Evolutionary conservation across 1,140 invertebrate species (phyloP).

Genomic region (Drosophila pectinifera): DNA sequence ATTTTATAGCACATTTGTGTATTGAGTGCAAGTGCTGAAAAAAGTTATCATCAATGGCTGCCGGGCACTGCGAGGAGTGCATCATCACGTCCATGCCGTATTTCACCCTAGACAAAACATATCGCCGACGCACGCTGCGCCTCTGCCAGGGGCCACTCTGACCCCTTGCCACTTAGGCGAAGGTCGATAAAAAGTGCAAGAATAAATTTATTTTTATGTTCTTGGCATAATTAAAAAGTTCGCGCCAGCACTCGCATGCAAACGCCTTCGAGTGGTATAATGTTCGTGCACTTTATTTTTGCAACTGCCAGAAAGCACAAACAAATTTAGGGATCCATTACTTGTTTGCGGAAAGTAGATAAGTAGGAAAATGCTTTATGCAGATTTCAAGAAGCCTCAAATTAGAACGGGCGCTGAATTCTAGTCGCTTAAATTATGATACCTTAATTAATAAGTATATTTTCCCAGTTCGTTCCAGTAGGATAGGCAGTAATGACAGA

Average conservation of each 20-base stretch:
- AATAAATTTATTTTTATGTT: constrained; percentile 55
- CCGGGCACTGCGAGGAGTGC: constrained; percentile 45
- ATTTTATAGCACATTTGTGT: constrained; percentile 82
- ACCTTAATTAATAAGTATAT: too few relatives aligned
- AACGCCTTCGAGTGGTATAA: constrained; percentile 24
- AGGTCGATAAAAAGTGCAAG: constrained; percentile 42
- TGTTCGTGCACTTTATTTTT: constrained; percentile 11
- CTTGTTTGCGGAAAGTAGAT: neutral
- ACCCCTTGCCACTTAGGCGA: constrained; percentile 32
- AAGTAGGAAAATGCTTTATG: too few relatives aligned
- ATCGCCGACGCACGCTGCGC: constrained; percentile 2
- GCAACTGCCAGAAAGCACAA: neutral
- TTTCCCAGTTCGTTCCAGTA: too few relatives aligned
- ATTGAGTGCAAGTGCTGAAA: constrained; percentile 77
- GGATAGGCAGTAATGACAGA: too few relatives aligned
- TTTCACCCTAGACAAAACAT: constrained; percentile 43
- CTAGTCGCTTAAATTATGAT: too few relatives aligned
- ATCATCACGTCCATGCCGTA: constrained; percentile 68
- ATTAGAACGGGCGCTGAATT: too few relatives aligned
- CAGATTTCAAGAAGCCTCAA: neutral
- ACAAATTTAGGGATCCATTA: neutral
- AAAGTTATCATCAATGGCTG: constrained; percentile 71
- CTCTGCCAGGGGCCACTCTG: neutral
- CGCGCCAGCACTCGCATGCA: constrained; percentile 33
- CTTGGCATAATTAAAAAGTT: constrained; percentile 66